Percentiles rank a stretch among this genome's conserved stretches.
Conservation (phyloP, 2,797 vertebrate species). For the Liasis olivaceus region DNA sequence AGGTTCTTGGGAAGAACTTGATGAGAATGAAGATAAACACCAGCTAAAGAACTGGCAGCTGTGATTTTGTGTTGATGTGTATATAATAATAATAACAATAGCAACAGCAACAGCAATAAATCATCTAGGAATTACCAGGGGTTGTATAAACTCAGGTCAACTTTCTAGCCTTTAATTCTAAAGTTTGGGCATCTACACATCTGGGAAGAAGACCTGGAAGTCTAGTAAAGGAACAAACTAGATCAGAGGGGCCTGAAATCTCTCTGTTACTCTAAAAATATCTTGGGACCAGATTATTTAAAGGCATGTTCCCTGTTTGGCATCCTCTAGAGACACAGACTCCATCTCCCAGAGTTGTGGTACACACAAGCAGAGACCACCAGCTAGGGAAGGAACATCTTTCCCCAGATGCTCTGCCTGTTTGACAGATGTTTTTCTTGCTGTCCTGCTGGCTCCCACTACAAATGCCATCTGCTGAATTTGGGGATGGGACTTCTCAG, state of each 20-base stretch:
- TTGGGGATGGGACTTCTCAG: neutral
- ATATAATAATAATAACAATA: neutral
- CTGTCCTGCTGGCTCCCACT: neutral
- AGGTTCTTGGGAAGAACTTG: too few relatives aligned
- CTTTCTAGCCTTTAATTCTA: neutral
- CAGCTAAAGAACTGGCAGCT: too few relatives aligned
- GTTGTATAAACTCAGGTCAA: neutral
- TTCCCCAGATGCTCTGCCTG: neutral
- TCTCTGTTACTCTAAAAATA: neutral
- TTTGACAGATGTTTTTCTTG: neutral
- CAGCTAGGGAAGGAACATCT: neutral
- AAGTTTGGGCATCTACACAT: neutral
- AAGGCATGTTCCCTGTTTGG: neutral
- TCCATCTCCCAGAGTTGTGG: neutral
- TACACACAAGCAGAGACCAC: neutral
- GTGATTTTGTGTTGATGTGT: too few relatives aligned
- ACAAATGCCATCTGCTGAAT: neutral
- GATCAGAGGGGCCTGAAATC: neutral
- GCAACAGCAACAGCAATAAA: neutral
- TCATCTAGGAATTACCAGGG: neutral
- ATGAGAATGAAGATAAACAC: too few relatives aligned
- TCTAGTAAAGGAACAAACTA: neutral
- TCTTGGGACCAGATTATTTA: neutral
- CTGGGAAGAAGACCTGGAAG: neutral
- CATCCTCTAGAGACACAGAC: neutral